Conservation (phyloP, 2,113 vertebrate species). For the Eretmochelys imbricata region DNA sequence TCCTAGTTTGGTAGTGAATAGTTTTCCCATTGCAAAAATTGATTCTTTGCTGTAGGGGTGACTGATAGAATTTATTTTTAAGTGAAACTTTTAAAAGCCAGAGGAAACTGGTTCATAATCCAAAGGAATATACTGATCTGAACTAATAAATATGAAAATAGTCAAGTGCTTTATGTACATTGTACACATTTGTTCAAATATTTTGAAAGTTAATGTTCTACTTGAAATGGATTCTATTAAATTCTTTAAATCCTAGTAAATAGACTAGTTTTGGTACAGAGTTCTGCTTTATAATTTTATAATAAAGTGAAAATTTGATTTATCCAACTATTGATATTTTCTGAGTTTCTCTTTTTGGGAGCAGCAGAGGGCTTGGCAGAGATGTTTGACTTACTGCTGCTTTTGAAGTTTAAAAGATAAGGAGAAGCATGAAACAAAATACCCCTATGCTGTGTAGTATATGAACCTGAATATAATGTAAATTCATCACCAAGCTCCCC, state of each 20-base stretch:
- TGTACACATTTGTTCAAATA: constrained; percentile 60
- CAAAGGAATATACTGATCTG: constrained; percentile 61
- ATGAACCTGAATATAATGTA: no score
- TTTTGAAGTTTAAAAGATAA: neutral
- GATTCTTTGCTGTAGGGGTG: fast-evolving
- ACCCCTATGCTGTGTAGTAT: fast-evolving
- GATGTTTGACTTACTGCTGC: neutral
- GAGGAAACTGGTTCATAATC: constrained; percentile 36
- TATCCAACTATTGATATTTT: constrained; percentile 12
- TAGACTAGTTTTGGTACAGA: constrained; percentile 77
- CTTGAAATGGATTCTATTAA: constrained; percentile 72
- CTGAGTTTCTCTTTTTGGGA: neutral
- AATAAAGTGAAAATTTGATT: constrained; percentile 79
- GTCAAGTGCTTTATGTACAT: constrained; percentile 63
- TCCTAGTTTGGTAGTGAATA: neutral
- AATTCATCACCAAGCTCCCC: no score
- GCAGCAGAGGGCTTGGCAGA: neutral
- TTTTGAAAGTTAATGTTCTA: constrained; percentile 67
- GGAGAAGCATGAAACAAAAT: neutral
- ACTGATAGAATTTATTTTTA: neutral
- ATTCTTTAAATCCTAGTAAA: constrained; percentile 56
- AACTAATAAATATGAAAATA: constrained; percentile 70
- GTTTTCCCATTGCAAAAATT: neutral
- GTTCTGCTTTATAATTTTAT: constrained; percentile 84
- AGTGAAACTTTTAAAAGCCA: constrained; percentile 9